Evolutionary conservation across 2,113 vertebrate species (phyloP).

Genomic region (Melanostigma gelatinosum): DNA sequence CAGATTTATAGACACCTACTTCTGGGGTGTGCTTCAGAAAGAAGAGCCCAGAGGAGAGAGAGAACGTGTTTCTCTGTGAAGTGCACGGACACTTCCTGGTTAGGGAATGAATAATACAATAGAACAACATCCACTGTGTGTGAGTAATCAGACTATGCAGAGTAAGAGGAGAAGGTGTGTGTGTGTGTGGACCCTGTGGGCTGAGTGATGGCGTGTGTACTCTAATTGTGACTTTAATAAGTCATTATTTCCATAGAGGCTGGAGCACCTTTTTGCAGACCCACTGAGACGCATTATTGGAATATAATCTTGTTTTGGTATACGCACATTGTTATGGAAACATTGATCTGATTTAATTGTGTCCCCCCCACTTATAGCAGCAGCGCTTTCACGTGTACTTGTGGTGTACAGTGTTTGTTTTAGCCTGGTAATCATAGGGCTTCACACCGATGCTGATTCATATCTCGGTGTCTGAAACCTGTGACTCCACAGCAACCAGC

Average conservation of each 20-base stretch:
- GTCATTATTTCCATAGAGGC: slow-evolving; percentile 49
- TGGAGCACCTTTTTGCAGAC: slow-evolving; percentile 25
- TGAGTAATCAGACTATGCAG: slow-evolving; percentile 16
- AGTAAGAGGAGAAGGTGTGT: not conserved
- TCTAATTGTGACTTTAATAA: slow-evolving; percentile 63
- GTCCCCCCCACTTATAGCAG: not conserved
- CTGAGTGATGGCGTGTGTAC: slow-evolving; percentile 35
- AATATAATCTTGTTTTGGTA: slow-evolving; percentile 8
- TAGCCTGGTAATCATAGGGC: slow-evolving; percentile 32
- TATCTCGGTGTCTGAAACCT: slow-evolving; percentile 27
- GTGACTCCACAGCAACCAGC: slow-evolving; percentile 32
- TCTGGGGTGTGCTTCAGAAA: slow-evolving; percentile 1
- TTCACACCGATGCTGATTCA: slow-evolving; percentile 36
- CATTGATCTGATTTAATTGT: not conserved
- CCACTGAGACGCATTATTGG: slow-evolving; percentile 57
- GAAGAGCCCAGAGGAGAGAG: slow-evolving; percentile 8
- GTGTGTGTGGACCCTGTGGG: slow-evolving; percentile 8
- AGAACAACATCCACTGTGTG: slow-evolving; percentile 5
- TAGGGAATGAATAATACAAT: slow-evolving; percentile 35
- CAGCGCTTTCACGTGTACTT: not conserved
- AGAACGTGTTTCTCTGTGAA: slow-evolving; percentile 6
- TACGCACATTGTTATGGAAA: not conserved
- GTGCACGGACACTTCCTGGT: slow-evolving; percentile 25
- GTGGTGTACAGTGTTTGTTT: not conserved
- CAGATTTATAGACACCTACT: slow-evolving; percentile 30